A percentile compares a stretch with the other conserved stretches of the same genome.
Conservation (phyloP, 1,140 invertebrate species). For the Drosophila persimilis region DNA sequence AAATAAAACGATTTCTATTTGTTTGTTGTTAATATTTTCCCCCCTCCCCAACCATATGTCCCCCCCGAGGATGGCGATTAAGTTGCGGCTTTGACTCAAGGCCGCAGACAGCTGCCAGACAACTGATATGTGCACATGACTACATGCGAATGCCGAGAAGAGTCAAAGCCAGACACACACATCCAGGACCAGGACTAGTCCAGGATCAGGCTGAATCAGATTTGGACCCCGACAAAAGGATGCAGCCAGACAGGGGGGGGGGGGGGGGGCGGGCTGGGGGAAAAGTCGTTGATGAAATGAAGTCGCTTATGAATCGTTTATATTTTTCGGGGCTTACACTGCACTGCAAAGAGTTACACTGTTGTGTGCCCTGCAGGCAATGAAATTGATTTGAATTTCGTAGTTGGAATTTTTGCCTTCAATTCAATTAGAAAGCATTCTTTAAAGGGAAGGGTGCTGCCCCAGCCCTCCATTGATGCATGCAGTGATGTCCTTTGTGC, state of each 20-base stretch:
- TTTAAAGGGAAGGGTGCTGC: constrained; percentile 54
- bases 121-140: constrained; percentile 81
- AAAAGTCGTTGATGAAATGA: constrained; percentile 64
- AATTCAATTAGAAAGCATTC: constrained; percentile 72
- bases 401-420: constrained; percentile 61
- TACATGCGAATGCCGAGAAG: constrained; percentile 52
- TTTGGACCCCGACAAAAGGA: constrained; percentile 57
- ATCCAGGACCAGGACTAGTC: constrained; percentile 31
- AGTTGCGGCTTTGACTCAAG: constrained; percentile 77
- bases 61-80: constrained; percentile 57
- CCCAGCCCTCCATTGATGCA: constrained; percentile 34
- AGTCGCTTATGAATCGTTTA: constrained; percentile 60
- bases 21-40: constrained; percentile 45
- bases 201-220: constrained; percentile 45
- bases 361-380: not conserved
- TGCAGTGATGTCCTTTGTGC: constrained; percentile 64
- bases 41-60: not conserved
- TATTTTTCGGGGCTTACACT: constrained; percentile 33
- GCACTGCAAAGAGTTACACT: constrained; percentile 16
- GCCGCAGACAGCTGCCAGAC: constrained; percentile 82
- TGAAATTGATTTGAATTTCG: constrained; percentile 18
- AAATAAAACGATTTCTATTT: constrained; percentile 59
- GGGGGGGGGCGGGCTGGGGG: not conserved
- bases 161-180: constrained; percentile 42
- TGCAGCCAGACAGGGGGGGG: constrained; percentile 35